Conservation (phyloP, 2,113 vertebrate species). For the Nothocercus julius region DNA sequence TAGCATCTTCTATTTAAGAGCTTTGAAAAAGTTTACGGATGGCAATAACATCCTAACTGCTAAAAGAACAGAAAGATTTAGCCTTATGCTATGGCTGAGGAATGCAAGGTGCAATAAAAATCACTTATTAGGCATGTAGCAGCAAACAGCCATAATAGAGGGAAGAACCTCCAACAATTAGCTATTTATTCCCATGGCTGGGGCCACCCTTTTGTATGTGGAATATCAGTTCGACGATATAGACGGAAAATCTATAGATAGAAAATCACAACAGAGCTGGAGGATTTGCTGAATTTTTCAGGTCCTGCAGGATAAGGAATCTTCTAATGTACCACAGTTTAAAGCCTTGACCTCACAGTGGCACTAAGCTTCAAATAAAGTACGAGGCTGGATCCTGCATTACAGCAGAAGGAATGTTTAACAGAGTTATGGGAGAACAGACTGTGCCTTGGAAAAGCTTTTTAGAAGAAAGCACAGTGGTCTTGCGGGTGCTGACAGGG, state of each 20-base stretch:
- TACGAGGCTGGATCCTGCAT: background rate
- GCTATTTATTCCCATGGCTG: background rate
- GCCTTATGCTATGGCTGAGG: background rate
- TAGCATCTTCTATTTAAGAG: background rate
- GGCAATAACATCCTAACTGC: background rate
- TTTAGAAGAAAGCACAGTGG: background rate
- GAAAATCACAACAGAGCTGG: background rate
- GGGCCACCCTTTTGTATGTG: background rate
- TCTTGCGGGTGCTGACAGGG: background rate
- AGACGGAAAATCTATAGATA: background rate
- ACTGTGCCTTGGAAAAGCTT: background rate
- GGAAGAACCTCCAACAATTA: background rate
- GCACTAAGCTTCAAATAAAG: background rate
- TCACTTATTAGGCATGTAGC: background rate
- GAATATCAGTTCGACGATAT: background rate
- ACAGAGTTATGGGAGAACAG: background rate
- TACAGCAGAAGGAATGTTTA: background rate
- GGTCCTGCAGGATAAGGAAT: background rate
- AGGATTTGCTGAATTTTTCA: background rate
- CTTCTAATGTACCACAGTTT: background rate
- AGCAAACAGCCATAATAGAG: rapidly evolving
- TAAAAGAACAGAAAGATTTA: background rate
- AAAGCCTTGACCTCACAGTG: rapidly evolving
- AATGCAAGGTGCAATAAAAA: background rate
- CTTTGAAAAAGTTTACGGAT: background rate